These are phyloP conservation scores for Ornithoptera alexandrae DNA, from an alignment of 2,888 invertebrate species.

Conservation along the genomic window DNA sequence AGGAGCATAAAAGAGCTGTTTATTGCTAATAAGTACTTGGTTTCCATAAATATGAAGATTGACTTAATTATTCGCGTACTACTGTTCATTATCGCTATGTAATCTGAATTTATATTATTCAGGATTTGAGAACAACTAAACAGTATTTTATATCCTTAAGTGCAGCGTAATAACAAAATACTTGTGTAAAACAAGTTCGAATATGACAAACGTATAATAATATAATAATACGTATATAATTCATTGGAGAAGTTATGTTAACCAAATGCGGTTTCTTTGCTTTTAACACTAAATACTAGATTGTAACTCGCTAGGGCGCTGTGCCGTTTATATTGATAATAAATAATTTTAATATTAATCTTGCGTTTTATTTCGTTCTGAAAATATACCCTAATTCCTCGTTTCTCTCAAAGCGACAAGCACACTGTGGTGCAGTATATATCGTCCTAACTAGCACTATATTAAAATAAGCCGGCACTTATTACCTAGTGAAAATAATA, in stretches of 20 bases:
- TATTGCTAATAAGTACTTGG: no score
- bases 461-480: no score
- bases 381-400: no score
- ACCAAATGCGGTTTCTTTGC: conserved; percentile 47
- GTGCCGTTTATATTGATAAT: conserved; percentile 48
- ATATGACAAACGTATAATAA: conserved; percentile 17
- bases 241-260: conserved; percentile 40
- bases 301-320: conserved; percentile 53
- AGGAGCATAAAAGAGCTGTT: no score
- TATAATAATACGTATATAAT: background rate
- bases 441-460: no score
- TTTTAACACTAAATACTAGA: conserved; percentile 55
- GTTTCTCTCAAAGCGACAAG: no score
- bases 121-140: conserved; percentile 4
- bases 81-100: no score
- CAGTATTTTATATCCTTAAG: conserved; percentile 16
- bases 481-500: no score
- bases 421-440: no score
- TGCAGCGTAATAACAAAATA: background rate
- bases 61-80: no score
- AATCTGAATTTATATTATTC: background rate
- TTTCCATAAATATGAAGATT: no score
- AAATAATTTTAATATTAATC: conserved; percentile 53
- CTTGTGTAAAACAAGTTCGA: background rate
- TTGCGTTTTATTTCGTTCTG: conserved; percentile 1